phyloP scores from a whole-genome alignment of 2,888 invertebrate genomes.

The Oxycera nigricornis region DNA sequence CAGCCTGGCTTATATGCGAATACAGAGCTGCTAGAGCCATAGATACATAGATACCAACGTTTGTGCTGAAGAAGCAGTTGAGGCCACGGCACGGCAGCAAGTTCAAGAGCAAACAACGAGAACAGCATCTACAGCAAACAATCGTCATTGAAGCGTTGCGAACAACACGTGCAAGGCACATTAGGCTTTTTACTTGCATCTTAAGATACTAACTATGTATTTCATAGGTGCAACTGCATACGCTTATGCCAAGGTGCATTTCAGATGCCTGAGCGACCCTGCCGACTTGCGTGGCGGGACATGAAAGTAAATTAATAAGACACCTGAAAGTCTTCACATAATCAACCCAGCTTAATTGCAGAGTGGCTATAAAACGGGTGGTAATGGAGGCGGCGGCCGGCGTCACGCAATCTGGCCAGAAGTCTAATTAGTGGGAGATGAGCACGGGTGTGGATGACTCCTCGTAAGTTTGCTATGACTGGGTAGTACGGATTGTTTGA shows the following conservation, averaged over 20 bases:
- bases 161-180: conserved; percentile 5
- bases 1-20: background rate
- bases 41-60: background rate
- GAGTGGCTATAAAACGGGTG: background rate
- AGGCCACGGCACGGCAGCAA: background rate
- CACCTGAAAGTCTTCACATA: background rate
- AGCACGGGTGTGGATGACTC: too few relatives aligned
- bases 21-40: background rate
- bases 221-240: background rate
- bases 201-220: background rate
- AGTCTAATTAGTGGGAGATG: conserved; percentile 15
- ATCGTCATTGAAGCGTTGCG: conserved; percentile 16
- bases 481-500: too few relatives aligned
- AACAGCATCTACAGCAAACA: conserved; percentile 17
- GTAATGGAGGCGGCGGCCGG: background rate
- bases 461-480: too few relatives aligned
- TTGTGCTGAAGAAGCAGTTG: background rate
- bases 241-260: background rate
- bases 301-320: conserved; percentile 38
- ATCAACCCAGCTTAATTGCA: background rate
- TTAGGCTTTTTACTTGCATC: background rate
- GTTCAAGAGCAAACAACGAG: background rate
- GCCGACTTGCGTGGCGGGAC: background rate
- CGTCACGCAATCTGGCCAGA: conserved; percentile 24
- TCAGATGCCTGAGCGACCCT: background rate